phyloP scores from a whole-genome alignment of 2,113 vertebrate genomes.

The Gorilla gorilla region DNA sequence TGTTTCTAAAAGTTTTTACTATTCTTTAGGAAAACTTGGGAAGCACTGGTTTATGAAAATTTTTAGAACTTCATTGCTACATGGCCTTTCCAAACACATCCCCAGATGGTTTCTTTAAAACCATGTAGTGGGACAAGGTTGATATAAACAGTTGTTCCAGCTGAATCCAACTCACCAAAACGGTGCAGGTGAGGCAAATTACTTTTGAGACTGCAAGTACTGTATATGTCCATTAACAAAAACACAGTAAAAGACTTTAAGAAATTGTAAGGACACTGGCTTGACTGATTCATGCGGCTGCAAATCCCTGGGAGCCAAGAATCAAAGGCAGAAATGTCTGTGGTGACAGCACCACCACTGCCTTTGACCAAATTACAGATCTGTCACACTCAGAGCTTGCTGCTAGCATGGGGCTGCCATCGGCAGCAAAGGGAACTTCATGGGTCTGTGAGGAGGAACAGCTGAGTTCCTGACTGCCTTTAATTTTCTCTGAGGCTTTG shows the following conservation, averaged over 20 bases:
- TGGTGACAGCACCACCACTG: accelerated
- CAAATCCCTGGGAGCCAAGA: slow-evolving; percentile 20
- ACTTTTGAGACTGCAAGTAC: background rate
- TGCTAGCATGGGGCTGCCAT: background rate
- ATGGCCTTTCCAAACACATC: background rate
- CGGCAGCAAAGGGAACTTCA: background rate
- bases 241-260: background rate
- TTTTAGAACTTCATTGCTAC: background rate
- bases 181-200: background rate
- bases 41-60: background rate
- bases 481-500: slow-evolving; percentile 5
- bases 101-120: background rate
- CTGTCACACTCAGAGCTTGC: background rate
- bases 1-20: background rate
- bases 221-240: slow-evolving; percentile 11
- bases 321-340: background rate
- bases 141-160: background rate
- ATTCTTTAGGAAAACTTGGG: background rate
- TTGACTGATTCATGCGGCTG: background rate
- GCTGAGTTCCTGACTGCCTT: background rate
- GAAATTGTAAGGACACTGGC: background rate
- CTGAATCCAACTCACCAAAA: background rate
- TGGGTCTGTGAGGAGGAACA: background rate
- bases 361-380: background rate
- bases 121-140: too few relatives aligned